Evolutionary conservation across 2,113 vertebrate species (phyloP).

Genomic region (Chrysochloris asiatica): DNA sequence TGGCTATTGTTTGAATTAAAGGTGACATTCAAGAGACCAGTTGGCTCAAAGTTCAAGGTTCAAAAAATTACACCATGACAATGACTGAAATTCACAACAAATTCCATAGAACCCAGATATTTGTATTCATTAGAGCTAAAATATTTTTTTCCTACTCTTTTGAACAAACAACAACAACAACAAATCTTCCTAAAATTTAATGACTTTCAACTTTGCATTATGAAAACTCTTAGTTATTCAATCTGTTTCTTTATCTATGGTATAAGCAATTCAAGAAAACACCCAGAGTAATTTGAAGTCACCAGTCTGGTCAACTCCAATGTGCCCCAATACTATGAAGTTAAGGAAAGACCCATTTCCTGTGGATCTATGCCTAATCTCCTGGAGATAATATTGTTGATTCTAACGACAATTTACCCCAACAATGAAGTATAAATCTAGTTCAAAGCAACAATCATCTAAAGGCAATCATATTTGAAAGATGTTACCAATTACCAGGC

Average conservation of each 20-base stretch:
- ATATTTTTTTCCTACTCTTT: no score
- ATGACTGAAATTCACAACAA: no score
- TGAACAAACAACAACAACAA: no score
- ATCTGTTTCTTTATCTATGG: neutral
- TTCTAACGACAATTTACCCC: slow-evolving; percentile 71
- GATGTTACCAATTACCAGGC: slow-evolving; percentile 64
- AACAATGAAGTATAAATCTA: slow-evolving; percentile 62
- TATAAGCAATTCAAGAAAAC: slow-evolving; percentile 19
- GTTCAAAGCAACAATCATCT: slow-evolving; percentile 38
- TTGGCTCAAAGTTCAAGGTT: no score
- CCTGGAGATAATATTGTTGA: slow-evolving; percentile 63
- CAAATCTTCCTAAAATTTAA: no score
- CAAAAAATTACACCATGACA: no score
- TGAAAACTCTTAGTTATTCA: neutral
- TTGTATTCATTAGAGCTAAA: no score
- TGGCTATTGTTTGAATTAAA: neutral
- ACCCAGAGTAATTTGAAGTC: slow-evolving; percentile 43
- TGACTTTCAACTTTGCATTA: slow-evolving; percentile 22
- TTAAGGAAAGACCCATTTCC: slow-evolving; percentile 51
- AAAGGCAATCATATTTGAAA: slow-evolving; percentile 69
- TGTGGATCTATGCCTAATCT: slow-evolving; percentile 28
- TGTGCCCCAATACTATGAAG: slow-evolving; percentile 34
- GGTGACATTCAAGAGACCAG: no score
- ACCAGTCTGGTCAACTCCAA: neutral
- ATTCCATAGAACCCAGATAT: no score